phyloP scores from a whole-genome alignment of 2,113 vertebrate species.

The Vulpes ferrilata region DNA sequence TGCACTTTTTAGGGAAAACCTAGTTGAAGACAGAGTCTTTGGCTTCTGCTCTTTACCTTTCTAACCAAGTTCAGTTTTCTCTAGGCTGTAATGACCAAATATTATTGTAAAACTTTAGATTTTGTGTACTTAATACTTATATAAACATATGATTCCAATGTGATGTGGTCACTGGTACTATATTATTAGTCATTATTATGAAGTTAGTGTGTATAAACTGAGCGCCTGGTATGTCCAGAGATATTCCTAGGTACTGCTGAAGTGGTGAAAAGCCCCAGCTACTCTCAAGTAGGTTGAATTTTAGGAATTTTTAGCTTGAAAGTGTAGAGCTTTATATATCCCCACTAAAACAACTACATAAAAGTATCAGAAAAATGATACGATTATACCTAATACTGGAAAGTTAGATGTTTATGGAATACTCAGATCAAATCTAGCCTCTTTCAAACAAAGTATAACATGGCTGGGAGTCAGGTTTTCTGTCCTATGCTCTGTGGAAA shows the following conservation, averaged over 20 bases:
- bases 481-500: not conserved
- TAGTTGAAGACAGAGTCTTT: not conserved
- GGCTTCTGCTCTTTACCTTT: not conserved
- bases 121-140: not conserved
- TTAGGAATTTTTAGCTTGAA: not conserved
- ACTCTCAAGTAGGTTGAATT: not conserved
- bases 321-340: not conserved
- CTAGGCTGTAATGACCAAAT: not conserved
- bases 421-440: not conserved
- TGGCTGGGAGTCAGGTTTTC: not conserved
- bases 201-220: no score
- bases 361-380: not conserved
- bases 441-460: not conserved
- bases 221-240: not conserved
- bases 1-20: not conserved
- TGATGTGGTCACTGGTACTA: no score
- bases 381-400: not conserved
- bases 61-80: not conserved
- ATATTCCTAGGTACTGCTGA: not conserved
- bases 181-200: no score
- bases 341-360: not conserved
- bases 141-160: no score
- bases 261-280: not conserved
- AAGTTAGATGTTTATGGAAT: not conserved
- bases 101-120: not conserved